Evolutionary conservation across 2,888 invertebrate genomes (phyloP).

Genomic region (Eristalis arbustorum): DNA sequence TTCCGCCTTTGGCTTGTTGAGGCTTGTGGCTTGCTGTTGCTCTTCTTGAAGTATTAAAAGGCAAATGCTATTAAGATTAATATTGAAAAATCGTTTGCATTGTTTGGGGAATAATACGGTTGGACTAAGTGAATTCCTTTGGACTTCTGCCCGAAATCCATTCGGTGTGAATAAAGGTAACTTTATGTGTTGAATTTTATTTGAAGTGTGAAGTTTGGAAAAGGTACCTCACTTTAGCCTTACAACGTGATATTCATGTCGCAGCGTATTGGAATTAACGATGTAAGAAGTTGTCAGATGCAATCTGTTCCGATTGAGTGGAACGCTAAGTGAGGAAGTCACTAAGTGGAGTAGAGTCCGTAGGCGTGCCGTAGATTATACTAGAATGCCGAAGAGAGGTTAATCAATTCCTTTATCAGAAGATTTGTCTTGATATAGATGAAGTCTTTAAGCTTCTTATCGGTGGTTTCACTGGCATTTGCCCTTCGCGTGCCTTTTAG

Average conservation of each 20-base stretch:
- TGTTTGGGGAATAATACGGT: conserved; percentile 56
- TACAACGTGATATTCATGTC: background rate
- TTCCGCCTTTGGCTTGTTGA: background rate
- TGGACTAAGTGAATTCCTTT: conserved; percentile 54
- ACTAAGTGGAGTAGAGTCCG: background rate
- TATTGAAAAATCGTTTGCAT: conserved; percentile 70
- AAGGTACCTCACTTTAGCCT: conserved; percentile 8
- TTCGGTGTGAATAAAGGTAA: conserved; percentile 17
- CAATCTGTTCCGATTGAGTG: background rate
- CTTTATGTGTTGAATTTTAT: conserved; percentile 53
- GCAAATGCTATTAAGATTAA: conserved; percentile 70
- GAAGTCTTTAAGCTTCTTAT: background rate
- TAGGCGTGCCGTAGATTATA: background rate
- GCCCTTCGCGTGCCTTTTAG: background rate
- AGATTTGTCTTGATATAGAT: background rate
- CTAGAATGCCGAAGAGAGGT: background rate
- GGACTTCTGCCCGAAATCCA: conserved; percentile 12
- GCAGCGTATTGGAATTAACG: background rate
- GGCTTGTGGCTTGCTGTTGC: conserved; percentile 26
- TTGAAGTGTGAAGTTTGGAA: conserved; percentile 38
- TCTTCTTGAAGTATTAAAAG: conserved; percentile 57
- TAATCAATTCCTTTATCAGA: background rate
- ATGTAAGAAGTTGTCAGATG: background rate
- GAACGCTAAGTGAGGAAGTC: background rate
- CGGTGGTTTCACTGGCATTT: background rate